phyloP scores from a whole-genome alignment of 2,113 vertebrate genomes.

The Eptesicus fuscus region DNA sequence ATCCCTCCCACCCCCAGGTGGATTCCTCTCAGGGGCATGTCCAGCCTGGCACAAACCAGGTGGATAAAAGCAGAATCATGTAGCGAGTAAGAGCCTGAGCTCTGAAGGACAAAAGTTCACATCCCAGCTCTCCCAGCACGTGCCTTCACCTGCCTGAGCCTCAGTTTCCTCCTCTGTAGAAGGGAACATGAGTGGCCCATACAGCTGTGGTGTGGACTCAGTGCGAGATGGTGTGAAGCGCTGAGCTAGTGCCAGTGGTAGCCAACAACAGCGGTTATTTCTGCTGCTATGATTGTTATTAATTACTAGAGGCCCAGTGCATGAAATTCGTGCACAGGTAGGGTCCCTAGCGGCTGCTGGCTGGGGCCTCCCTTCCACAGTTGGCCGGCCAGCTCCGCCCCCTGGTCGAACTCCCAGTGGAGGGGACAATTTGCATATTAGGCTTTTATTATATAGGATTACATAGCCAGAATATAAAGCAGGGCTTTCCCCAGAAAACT shows the following conservation, averaged over 20 bases:
- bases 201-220: not conserved
- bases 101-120: not conserved
- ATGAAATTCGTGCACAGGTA: no score
- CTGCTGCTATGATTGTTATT: not conserved
- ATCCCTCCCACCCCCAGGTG: fast-evolving
- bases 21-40: not conserved
- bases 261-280: not conserved
- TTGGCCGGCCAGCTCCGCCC: no score
- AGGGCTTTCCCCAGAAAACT: not conserved
- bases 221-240: not conserved
- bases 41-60: not conserved
- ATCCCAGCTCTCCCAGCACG: not conserved
- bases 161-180: not conserved
- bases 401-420: no score
- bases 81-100: not conserved
- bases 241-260: not conserved
- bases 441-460: no score
- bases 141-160: not conserved
- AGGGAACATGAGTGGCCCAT: fast-evolving
- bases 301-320: not conserved
- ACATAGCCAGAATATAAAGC: not conserved
- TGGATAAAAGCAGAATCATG: not conserved
- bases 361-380: no score
- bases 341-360: no score
- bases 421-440: no score